Percentiles rank a stretch among this genome's conserved stretches.
These are phyloP conservation scores for Callionymus lyra DNA, from an alignment of 2,113 vertebrate genomes.

Conservation along the genomic window DNA sequence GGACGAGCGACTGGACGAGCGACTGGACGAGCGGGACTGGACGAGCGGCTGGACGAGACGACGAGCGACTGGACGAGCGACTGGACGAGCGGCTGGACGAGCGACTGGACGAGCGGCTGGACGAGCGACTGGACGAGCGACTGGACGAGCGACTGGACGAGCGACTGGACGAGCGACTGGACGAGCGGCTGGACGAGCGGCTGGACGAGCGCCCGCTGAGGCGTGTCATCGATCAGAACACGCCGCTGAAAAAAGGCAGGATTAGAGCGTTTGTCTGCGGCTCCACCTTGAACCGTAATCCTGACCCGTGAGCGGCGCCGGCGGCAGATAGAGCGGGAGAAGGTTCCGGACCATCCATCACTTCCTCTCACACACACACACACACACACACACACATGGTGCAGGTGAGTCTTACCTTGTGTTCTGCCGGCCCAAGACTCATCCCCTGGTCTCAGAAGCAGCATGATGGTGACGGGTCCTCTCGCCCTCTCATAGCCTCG, in stretches of 20 bases:
- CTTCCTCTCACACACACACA: background rate
- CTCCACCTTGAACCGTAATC: slow-evolving; percentile 47
- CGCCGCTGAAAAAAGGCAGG: slow-evolving; percentile 30
- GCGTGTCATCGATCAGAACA: slow-evolving; percentile 41
- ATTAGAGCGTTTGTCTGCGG: slow-evolving; percentile 34
- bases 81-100: too few relatives aligned
- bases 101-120: too few relatives aligned
- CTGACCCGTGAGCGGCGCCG: slow-evolving; percentile 34
- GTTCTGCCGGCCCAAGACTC: slow-evolving; percentile 65
- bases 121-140: too few relatives aligned
- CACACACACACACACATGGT: slow-evolving; percentile 7
- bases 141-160: too few relatives aligned
- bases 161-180: too few relatives aligned
- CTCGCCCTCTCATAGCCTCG: slow-evolving; percentile 74
- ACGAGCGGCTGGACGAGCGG: slow-evolving; percentile 30
- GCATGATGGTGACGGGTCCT: slow-evolving; percentile 69
- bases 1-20: too few relatives aligned
- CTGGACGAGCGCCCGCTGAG: slow-evolving; percentile 17
- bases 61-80: too few relatives aligned
- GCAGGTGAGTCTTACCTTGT: slow-evolving; percentile 59
- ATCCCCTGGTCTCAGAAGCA: slow-evolving; percentile 69
- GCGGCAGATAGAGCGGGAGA: slow-evolving; percentile 16
- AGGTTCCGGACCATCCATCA: slow-evolving; percentile 38
- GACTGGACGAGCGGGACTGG: too few relatives aligned
- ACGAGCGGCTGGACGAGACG: too few relatives aligned